Conservation (phyloP, 2,113 vertebrate species). For the Hepsetus odoe region DNA sequence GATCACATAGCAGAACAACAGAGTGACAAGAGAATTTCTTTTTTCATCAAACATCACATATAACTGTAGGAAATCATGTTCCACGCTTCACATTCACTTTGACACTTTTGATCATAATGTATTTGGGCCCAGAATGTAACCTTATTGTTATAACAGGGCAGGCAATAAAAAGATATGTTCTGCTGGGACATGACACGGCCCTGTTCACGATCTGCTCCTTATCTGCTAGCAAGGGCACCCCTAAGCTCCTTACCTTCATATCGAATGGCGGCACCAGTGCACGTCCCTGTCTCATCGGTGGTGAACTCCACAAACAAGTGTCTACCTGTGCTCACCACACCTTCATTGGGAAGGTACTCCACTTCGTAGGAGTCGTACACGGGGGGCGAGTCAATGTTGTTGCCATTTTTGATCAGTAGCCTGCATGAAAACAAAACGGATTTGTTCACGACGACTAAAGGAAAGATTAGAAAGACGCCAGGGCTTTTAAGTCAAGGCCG, state of each 20-base stretch:
- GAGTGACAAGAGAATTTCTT: no score
- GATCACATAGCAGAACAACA: no score
- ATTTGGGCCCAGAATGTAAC: no score
- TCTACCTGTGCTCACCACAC: constrained; percentile 83
- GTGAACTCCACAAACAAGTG: constrained; percentile 93
- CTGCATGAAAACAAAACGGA: constrained; percentile 66
- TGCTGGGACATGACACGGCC: no score
- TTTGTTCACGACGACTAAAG: constrained; percentile 48
- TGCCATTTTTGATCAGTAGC: constrained; percentile 93
- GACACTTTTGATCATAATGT: no score
- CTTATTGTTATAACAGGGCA: no score
- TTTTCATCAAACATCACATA: no score
- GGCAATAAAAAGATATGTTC: no score
- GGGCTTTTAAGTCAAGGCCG: constrained; percentile 42
- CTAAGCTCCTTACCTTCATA: constrained; percentile 82
- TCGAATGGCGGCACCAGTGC: constrained; percentile 88
- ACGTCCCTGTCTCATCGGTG: constrained; percentile 88
- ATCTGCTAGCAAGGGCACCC: neutral
- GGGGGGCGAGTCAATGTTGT: constrained; percentile 87
- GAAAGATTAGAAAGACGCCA: constrained; percentile 39
- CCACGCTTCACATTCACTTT: no score
- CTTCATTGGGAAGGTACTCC: constrained; percentile 95
- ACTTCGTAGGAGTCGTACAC: constrained; percentile 96
- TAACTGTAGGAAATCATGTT: no score
- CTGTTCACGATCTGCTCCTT: no score